phyloP scores from a whole-genome alignment of 2,113 vertebrate species.

The Channa argus region DNA sequence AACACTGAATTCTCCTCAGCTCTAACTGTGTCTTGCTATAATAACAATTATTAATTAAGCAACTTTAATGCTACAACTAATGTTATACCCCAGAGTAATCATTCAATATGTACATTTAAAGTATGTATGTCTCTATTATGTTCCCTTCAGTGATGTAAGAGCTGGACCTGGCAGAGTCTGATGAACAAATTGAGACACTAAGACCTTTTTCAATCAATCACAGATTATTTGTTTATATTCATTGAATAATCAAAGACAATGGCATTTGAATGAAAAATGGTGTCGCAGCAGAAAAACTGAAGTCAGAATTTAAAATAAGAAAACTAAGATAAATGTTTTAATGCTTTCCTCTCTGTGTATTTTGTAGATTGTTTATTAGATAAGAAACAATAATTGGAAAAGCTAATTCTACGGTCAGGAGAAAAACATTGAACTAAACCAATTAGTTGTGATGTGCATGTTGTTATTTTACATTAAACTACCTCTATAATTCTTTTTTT shows the following conservation, averaged over 20 bases:
- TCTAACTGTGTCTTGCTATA: no score
- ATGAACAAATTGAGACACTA: not conserved
- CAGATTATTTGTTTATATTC: not conserved
- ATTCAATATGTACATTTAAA: not conserved
- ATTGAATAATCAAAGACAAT: not conserved
- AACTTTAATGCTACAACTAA: not conserved
- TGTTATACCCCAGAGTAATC: not conserved
- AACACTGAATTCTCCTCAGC: not conserved
- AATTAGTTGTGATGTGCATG: no score
- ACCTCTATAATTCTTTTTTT: no score
- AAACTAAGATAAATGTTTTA: not conserved
- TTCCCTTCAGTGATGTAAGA: not conserved
- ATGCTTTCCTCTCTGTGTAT: not conserved
- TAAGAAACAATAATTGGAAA: no score
- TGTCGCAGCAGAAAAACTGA: not conserved
- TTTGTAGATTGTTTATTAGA: no score
- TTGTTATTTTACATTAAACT: no score
- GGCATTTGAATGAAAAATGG: not conserved
- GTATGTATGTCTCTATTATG: not conserved
- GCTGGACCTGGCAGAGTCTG: slow-evolving; percentile 5
- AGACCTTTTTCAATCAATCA: slow-evolving; percentile 9
- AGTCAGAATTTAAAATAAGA: no score
- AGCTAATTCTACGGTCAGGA: no score
- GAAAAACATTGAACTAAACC: no score
- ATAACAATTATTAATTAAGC: not conserved